Conservation (phyloP, 64 coral and sea anemone genomes). For the Actinia tenebrosa region DNA sequence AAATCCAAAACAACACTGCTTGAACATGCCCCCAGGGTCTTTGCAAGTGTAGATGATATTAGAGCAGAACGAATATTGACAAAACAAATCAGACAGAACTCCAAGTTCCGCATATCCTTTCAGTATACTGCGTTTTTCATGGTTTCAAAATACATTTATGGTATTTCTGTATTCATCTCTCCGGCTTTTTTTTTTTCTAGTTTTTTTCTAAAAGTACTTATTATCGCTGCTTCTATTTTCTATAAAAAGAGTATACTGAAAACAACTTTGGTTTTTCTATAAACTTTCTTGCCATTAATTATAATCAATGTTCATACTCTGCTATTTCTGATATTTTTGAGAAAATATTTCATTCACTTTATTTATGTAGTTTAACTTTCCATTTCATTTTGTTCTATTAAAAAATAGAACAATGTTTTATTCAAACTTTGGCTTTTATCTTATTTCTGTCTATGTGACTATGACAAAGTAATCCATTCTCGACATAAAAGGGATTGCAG, state of each 20-base stretch:
- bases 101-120: background rate
- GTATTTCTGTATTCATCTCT: background rate
- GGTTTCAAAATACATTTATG: background rate
- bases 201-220: too few species aligned
- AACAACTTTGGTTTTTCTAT: too few species aligned
- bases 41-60: background rate
- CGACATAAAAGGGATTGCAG: background rate
- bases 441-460: background rate
- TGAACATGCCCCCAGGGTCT: background rate
- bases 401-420: too few species aligned
- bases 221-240: too few species aligned
- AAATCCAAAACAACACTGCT: background rate
- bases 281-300: too few species aligned
- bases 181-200: too few species aligned
- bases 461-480: background rate
- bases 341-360: too few species aligned
- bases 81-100: background rate
- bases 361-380: background rate
- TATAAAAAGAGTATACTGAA: too few species aligned
- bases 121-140: background rate
- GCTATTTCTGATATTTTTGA: too few species aligned
- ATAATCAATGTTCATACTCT: too few species aligned
- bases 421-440: background rate
- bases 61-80: background rate
- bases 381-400: background rate